Base-by-base conservation (phyloP, 2,888 invertebrate species). In the Platycheirus rosarum region DNA sequence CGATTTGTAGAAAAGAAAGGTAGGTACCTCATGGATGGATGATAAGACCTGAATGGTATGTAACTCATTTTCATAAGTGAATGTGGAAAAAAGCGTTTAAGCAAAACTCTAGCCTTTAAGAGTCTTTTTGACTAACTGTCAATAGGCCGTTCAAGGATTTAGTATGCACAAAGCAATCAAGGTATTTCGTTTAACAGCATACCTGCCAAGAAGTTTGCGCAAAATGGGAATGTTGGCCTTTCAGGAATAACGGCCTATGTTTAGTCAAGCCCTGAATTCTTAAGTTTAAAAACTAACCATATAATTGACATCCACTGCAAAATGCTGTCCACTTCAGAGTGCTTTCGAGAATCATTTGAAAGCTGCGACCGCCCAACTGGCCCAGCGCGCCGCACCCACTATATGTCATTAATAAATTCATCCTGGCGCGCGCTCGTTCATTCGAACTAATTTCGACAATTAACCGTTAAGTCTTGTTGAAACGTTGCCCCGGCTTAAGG, bases 401-500 rank as follows among this genome's bases (percentile, higher is more conserved):
- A 62, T 62, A 62, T 71, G 68, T 68, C 71, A 73, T 77, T 82
- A 73, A 73, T 68, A 77, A 82, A 73, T 71, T 77, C 82, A 82
- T 77, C 77, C 65, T 66, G 65, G 60, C 51, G 62, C 82, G 55
- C 55, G 18, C 9, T 76, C 76, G 53, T 60, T 79, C 79, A 76
- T 75, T 76, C 65, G 70, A 65, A 76, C 49, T 70, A 65, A 80
- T 75, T 80, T 80, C 65, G 80, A 80, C 80, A 80, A 80, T 76
- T 76, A 80, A 80, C 80, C 76, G 76, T 80, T 57, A 57, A 76
- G 75, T 35, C 66, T 68, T 29, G 66, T 65, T 65, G 49, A 49
- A 60, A 49, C 35, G 29, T 49, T 79, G 11, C 13, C 65, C n/a
- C 26, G 46, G 35, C 23, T 68, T 49, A 63, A 48, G 32, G 20